Conservation (phyloP, 1,140 invertebrate genomes). For the Oppia nitens region DNA sequence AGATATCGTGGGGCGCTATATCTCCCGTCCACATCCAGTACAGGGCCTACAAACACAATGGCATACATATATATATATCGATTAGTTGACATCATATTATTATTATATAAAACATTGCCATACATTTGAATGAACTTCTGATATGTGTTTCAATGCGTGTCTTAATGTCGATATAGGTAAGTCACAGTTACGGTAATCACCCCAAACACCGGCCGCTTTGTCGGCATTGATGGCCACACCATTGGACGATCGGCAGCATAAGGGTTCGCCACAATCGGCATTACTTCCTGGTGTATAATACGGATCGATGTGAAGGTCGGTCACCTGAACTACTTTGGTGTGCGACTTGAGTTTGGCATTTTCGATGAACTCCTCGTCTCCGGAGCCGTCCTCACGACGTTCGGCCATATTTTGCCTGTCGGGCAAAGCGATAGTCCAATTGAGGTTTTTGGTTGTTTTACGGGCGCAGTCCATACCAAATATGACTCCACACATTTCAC, state of each 20-base stretch:
- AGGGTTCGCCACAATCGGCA: constrained; percentile 71
- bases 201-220: constrained; percentile 71
- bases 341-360: neutral
- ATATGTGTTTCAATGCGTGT: constrained; percentile 73
- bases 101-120: neutral
- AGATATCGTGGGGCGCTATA: constrained; percentile 86
- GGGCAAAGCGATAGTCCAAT: constrained; percentile 17
- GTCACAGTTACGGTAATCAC: constrained; percentile 73
- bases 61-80: neutral
- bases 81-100: neutral
- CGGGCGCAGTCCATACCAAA: constrained; percentile 18
- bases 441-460: constrained; percentile 13
- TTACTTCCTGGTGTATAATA: constrained; percentile 77
- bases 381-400: neutral
- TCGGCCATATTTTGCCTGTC: neutral
- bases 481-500: constrained; percentile 18
- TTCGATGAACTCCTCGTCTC: neutral
- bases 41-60: constrained; percentile 50
- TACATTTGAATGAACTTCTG: constrained; percentile 44
- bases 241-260: constrained; percentile 53
- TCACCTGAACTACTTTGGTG: constrained; percentile 69
- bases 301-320: constrained; percentile 82
- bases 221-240: constrained; percentile 42
- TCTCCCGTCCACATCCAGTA: constrained; percentile 98
- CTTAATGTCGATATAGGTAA: constrained; percentile 74